Evolutionary conservation across 2,797 vertebrate species (phyloP).

Genomic region (Crypturellus tataupa): DNA sequence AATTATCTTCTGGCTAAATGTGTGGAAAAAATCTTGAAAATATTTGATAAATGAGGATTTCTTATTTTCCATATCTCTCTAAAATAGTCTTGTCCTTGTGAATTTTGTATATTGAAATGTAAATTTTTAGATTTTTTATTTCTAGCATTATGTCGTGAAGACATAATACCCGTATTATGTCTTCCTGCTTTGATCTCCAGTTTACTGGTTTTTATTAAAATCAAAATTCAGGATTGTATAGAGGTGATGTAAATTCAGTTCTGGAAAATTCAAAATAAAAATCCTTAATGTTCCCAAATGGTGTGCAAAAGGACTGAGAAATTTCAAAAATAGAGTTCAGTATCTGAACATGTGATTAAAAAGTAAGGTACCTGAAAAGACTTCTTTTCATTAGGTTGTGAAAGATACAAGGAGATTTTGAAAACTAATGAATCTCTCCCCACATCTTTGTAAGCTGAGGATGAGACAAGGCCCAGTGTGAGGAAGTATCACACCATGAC

Average conservation of each 20-base stretch:
- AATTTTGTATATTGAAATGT: neutral
- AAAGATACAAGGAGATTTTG: neutral
- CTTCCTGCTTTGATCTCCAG: neutral
- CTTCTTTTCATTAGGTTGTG: neutral
- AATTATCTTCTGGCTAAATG: neutral
- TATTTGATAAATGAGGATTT: neutral
- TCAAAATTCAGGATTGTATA: neutral
- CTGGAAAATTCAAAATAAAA: neutral
- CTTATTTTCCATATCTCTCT: neutral
- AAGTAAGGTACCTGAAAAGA: neutral
- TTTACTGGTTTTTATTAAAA: neutral
- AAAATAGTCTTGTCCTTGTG: neutral
- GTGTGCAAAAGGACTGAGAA: neutral
- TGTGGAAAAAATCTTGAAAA: neutral
- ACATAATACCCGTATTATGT: fast-evolving
- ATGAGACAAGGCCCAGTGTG: neutral
- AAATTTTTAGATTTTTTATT: neutral
- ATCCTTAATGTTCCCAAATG: neutral
- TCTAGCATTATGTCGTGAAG: too few relatives aligned
- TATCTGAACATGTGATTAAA: neutral
- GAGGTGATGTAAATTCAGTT: neutral
- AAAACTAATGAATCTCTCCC: neutral
- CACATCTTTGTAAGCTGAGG: fast-evolving
- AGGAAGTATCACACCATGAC: neutral
- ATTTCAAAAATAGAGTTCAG: neutral